A percentile compares a stretch with the other conserved stretches of the same genome.
Conservation (phyloP, 2,888 invertebrate species). For the Lasioglossum oenotherae region DNA sequence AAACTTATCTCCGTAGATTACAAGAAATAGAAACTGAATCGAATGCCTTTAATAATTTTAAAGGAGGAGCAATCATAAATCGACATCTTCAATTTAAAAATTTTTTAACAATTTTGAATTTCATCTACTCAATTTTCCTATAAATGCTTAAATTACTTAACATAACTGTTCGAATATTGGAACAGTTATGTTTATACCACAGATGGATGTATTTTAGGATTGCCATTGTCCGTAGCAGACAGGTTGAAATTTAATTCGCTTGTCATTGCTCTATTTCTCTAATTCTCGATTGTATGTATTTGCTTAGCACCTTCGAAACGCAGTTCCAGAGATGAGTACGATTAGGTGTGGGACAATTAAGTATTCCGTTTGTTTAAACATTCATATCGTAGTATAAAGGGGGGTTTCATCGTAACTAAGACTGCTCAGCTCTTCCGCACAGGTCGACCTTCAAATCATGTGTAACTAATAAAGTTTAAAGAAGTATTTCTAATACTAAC, state of each 20-base stretch:
- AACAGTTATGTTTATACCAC: too few species aligned
- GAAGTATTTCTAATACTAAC: not conserved
- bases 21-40: too few species aligned
- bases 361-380: constrained; percentile 4
- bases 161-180: too few species aligned
- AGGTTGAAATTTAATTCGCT: not conserved
- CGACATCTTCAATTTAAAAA: too few species aligned
- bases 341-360: not conserved
- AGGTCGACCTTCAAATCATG: not conserved
- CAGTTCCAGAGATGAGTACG: not conserved
- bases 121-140: too few species aligned
- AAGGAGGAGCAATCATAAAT: too few species aligned
- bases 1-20: too few species aligned
- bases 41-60: too few species aligned
- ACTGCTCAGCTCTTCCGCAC: not conserved
- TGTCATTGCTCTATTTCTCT: not conserved
- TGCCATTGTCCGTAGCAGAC: not conserved
- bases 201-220: not conserved
- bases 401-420: not conserved
- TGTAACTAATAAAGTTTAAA: not conserved
- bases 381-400: not conserved
- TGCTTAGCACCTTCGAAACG: not conserved
- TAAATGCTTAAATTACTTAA: too few species aligned
- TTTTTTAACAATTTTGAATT: too few species aligned
- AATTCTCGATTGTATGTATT: not conserved